Conservation (phyloP, 2,888 invertebrate genomes). For the Chironomus tentans region DNA sequence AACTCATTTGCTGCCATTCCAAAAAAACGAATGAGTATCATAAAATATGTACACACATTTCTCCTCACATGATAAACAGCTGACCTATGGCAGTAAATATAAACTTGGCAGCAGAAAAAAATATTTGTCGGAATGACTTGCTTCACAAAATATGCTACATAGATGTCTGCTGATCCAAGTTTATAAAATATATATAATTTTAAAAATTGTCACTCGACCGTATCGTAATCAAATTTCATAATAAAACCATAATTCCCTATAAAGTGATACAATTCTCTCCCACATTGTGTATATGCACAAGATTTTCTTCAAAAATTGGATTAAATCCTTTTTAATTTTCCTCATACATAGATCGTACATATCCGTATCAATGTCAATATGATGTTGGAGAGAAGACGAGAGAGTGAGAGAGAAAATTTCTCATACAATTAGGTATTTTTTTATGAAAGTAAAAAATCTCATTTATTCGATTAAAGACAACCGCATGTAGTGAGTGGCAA, state of each 20-base stretch:
- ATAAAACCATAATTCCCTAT: slow-evolving; percentile 5
- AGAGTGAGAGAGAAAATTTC: neutral
- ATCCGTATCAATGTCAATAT: too few relatives aligned
- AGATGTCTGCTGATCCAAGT: too few relatives aligned
- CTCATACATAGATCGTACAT: too few relatives aligned
- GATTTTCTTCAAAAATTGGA: slow-evolving; percentile 1
- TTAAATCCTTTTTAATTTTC: neutral
- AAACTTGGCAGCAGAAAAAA: too few relatives aligned
- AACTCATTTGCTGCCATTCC: too few relatives aligned
- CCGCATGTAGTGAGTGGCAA: neutral
- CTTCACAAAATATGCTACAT: too few relatives aligned
- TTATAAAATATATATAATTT: too few relatives aligned
- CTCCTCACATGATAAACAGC: too few relatives aligned
- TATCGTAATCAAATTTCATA: slow-evolving; percentile 22
- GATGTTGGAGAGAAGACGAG: neutral
- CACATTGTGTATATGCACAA: neutral
- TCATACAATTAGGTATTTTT: neutral
- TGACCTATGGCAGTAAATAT: too few relatives aligned
- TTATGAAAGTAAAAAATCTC: neutral
- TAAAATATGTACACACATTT: too few relatives aligned
- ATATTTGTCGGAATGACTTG: too few relatives aligned
- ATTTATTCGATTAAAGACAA: slow-evolving; percentile 8
- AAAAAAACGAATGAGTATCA: too few relatives aligned
- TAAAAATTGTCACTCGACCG: slow-evolving; percentile 12
- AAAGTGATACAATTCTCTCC: neutral